Evolutionary conservation across 2,797 vertebrate genomes (phyloP), one percentile per base, ranked within the genome.

Genomic region (Rousettus madagascariensis): DNA sequence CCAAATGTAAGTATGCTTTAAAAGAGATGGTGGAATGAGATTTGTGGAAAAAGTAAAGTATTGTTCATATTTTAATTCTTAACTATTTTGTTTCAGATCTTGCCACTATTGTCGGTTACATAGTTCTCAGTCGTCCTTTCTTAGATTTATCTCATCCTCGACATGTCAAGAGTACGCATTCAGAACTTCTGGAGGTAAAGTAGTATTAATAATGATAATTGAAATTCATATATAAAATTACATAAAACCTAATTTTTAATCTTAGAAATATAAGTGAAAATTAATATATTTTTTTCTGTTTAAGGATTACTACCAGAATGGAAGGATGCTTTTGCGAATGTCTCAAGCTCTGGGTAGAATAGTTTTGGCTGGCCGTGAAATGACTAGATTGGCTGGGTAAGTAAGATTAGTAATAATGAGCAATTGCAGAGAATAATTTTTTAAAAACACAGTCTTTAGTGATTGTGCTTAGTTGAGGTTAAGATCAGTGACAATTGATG

Each of bases 271-370:
- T 90, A 90, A 87, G 49, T 95, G 51, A 69, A 96, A 95, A 82
- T 33, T 90, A 95, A 74, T 10, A 88, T 78, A 61, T 19, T 22
- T 55, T 82, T 97, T 96, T 97, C 83, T 97, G 0, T 77, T 98
- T 77, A 95, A 99, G 99, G 99, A 99, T 98, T 99, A 99, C 98
- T 99, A 99, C 97, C 99, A 99, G 98, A 99, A 99, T 95, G 99
- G 99, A 93, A 99, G 99, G 96, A 99, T 99, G 99, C 98, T 99
- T 53, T 98, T 99, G 90, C 98, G 99, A 93, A 99, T 99, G 99
- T 99, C 99, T 83, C 99, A 99, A 97, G 99, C 99, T 65, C 98
- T 99, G 97, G 99, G 99, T 71, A 99, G 99, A 97, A 99, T 99
- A 85, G 99, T 99, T 26, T 98, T 99, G 83, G 99, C 99, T 33